A percentile compares a stretch with the other conserved stretches of the same genome.
Evolutionary conservation across 2,888 invertebrate genomes (phyloP).

Genomic region (Achlya flavicornis): DNA sequence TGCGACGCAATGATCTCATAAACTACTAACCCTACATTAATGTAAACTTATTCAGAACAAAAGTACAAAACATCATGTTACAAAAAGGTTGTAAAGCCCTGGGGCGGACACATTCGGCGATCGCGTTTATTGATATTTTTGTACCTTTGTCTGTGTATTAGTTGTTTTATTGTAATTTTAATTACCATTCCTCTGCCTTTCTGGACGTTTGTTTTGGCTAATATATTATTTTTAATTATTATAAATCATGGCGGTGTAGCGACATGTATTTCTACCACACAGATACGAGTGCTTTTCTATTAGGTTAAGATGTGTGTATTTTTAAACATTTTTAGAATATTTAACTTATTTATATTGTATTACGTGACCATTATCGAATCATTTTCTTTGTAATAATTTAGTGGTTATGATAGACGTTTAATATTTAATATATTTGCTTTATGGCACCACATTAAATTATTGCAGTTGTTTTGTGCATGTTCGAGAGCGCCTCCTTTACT

Average conservation of each 20-base stretch:
- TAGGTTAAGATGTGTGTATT: constrained; percentile 83
- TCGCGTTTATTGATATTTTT: constrained; percentile 73
- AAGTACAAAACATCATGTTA: constrained; percentile 75
- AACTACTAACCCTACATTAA: constrained; percentile 78
- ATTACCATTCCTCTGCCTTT: constrained; percentile 73
- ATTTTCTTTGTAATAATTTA: constrained; percentile 82
- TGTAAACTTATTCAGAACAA: constrained; percentile 70
- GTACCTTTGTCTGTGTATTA: constrained; percentile 79
- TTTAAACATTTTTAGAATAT: constrained; percentile 82
- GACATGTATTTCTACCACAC: constrained; percentile 57
- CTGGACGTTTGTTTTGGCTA: constrained; percentile 67
- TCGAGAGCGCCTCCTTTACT: constrained; percentile 73
- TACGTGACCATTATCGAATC: constrained; percentile 79
- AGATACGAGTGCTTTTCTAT: constrained; percentile 80
- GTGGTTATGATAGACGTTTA: constrained; percentile 79
- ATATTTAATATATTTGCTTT: constrained; percentile 83
- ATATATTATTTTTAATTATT: constrained; percentile 50
- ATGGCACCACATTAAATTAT: constrained; percentile 75
- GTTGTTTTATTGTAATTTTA: constrained; percentile 70
- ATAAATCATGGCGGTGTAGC: constrained; percentile 45
- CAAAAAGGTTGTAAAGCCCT: constrained; percentile 37
- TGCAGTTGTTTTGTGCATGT: constrained; percentile 73
- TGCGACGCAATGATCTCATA: constrained; percentile 82
- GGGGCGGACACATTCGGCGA: constrained; percentile 47
- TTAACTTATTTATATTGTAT: constrained; percentile 84